Evolutionary conservation across 2,888 invertebrate genomes (phyloP), one percentile per base, ranked within the genome.

Genomic region (Lathronympha strigana): DNA sequence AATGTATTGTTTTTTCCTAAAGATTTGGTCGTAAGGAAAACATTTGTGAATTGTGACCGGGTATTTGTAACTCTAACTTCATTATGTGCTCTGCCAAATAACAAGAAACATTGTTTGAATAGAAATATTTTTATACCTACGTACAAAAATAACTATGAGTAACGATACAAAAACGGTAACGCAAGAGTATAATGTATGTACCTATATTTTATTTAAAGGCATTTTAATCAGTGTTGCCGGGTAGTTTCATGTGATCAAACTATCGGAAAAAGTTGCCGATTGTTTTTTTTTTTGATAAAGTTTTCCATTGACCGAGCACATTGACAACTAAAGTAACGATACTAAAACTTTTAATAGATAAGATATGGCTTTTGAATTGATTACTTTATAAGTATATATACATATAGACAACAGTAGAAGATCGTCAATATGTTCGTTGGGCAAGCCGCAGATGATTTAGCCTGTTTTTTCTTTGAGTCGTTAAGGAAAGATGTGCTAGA

Each of bases 1-100:
- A 64, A 68, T 66, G 69, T 66, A 64, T 69, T 67, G 66, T 70
- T 67, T 70, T 63, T 54, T 45, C 28, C 60, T 58, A 45, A 60
- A 58, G 50, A 63, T 63, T 55, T 50, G 57, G 57, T 57, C 40
- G 43, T 13, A 51, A 51, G 33, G 19, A 62, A 54, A 62, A 54
- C 47, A 45, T 53, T 53, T 45, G 61, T 53, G 53, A 45, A 33
- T 45, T 25, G 53, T 53, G 19, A 33, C 8, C 6, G 19, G 17
- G 17, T 33, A 62, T 62, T 62, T 45, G 43, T 58, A 58, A 55
- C 47, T 47, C 33, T 47, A 58, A 58, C 33, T 43, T 28, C 19
- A 55, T 55, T 43, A 43, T 43, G 43, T 28, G 17, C 13, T 28
- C 15, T 54, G 17, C 25, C 11, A 54, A 43, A 19, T 28, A 17